Percentiles rank a stretch among this genome's conserved stretches.
Evolutionary conservation across 2,113 vertebrate species (phyloP).

Genomic region (Notothenia rossii): DNA sequence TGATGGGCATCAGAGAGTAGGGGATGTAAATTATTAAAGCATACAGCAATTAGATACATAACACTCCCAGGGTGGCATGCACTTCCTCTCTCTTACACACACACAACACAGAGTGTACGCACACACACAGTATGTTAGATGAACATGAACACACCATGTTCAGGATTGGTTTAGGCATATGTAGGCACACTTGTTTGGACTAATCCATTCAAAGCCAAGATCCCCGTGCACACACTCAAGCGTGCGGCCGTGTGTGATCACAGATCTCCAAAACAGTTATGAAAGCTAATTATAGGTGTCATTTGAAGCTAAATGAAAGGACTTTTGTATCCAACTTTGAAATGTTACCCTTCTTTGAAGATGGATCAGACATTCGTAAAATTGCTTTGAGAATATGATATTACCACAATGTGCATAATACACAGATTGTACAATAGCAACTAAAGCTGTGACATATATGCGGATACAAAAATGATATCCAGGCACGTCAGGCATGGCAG

Average conservation of each 20-base stretch:
- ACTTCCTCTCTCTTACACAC: constrained; percentile 18
- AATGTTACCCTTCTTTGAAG: constrained; percentile 42
- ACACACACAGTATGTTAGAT: constrained; percentile 18
- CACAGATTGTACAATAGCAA: not conserved
- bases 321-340: constrained; percentile 31
- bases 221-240: constrained; percentile 2
- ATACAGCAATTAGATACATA: constrained; percentile 75
- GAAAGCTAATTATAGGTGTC: constrained; percentile 43
- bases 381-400: not conserved
- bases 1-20: constrained; percentile 70
- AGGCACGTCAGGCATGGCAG: not conserved
- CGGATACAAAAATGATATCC: not conserved
- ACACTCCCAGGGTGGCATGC: constrained; percentile 61
- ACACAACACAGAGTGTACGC: constrained; percentile 26
- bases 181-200: not conserved
- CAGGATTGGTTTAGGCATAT: constrained; percentile 9
- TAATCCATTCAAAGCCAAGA: not conserved
- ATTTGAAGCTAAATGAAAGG: constrained; percentile 27
- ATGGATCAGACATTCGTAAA: constrained; percentile 6
- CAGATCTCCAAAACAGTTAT: constrained; percentile 8
- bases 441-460: not conserved
- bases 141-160: not conserved
- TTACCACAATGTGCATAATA: no score
- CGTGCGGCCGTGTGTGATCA: not conserved
- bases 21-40: constrained; percentile 76